Evolutionary conservation across 2,113 vertebrate species (phyloP).

Genomic region (Tretioscincus oriximinensis): DNA sequence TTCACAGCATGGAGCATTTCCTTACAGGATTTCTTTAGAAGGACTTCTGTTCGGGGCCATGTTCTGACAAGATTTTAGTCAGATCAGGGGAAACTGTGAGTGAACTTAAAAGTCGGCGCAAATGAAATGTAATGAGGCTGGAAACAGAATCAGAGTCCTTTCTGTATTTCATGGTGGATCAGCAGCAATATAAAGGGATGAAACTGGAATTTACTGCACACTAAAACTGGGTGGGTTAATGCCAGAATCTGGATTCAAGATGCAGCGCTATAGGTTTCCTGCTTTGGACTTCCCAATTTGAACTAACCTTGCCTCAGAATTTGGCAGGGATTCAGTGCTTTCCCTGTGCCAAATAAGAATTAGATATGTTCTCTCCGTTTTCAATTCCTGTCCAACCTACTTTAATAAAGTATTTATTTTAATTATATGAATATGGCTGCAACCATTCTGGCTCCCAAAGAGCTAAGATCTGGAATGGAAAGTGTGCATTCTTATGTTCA

Average conservation of each 20-base stretch:
- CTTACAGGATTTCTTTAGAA: background rate
- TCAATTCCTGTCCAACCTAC: background rate
- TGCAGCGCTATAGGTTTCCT: background rate
- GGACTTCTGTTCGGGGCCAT: background rate
- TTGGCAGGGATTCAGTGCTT: background rate
- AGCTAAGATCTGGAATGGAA: too few species aligned
- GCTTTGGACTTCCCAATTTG: background rate
- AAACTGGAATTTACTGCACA: background rate
- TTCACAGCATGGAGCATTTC: conserved; percentile 12
- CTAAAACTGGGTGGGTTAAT: background rate
- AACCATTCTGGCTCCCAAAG: too few species aligned
- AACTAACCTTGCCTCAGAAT: background rate
- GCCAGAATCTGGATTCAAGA: background rate
- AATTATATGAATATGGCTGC: too few species aligned
- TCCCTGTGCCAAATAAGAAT: background rate
- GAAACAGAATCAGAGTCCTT: background rate
- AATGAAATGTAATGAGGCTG: background rate
- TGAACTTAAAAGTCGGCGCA: background rate
- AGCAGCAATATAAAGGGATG: background rate
- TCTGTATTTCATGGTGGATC: background rate
- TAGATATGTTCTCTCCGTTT: background rate
- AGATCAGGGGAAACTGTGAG: background rate
- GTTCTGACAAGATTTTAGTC: background rate
- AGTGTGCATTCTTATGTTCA: background rate
- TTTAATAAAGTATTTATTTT: background rate